Evolutionary conservation across 2,113 vertebrate species (phyloP).

Genomic region (Odocoileus virginianus): DNA sequence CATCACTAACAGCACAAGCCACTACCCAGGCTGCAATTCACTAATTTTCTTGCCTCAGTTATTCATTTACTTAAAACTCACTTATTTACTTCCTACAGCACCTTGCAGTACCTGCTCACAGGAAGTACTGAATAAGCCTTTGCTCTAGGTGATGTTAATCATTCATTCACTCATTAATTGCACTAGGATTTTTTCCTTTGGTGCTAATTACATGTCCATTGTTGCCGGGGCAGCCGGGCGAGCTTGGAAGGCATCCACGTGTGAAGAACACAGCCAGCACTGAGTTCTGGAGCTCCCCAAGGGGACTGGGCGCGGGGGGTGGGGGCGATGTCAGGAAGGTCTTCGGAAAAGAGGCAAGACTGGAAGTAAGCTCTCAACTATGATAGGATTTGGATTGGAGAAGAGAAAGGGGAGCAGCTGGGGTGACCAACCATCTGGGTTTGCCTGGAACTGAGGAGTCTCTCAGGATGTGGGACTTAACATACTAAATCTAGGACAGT

Average conservation of each 20-base stretch:
- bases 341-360: not conserved
- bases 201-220: not conserved
- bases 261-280: not conserved
- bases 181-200: not conserved
- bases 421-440: not conserved
- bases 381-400: not conserved
- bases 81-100: not conserved
- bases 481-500: not conserved
- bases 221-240: not conserved
- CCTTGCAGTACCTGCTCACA: not conserved
- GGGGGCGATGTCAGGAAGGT: not conserved
- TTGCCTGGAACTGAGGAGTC: not conserved
- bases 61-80: not conserved
- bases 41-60: not conserved
- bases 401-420: not conserved
- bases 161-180: constrained; percentile 11
- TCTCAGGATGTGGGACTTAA: not conserved
- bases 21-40: not conserved
- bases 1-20: not conserved
- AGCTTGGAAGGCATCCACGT: not conserved
- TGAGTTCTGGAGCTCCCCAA: not conserved
- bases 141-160: not conserved
- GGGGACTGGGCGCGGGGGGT: not conserved
- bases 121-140: not conserved
- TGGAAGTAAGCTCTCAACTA: not conserved